These are phyloP conservation scores for Spialia ferax DNA, from an alignment of 2,888 invertebrate species.

Conservation along the genomic window DNA sequence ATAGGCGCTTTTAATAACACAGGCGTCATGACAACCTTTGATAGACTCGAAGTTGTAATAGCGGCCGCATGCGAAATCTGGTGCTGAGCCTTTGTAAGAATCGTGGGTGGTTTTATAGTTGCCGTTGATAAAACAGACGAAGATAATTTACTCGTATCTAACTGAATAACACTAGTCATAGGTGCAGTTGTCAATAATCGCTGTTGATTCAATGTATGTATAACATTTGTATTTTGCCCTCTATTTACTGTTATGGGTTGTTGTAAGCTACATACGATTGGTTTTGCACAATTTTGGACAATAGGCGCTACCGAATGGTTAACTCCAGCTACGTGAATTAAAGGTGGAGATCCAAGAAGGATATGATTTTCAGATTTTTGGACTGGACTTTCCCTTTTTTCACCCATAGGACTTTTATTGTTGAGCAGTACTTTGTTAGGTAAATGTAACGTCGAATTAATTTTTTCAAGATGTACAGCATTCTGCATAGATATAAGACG, in stretches of 20 bases:
- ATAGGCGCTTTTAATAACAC: conserved; percentile 67
- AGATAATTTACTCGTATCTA: conserved; percentile 68
- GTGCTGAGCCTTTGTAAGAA: conserved; percentile 66
- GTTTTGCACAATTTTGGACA: conserved; percentile 69
- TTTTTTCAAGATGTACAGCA: conserved; percentile 67
- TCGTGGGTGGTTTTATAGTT: conserved; percentile 66
- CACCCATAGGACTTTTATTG: conserved; percentile 63
- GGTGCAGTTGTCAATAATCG: conserved; percentile 67
- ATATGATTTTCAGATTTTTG: conserved; percentile 67
- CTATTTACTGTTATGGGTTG: conserved; percentile 63
- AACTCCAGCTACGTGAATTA: conserved; percentile 72
- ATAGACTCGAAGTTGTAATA: conserved; percentile 62
- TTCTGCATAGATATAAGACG: conserved; percentile 79
- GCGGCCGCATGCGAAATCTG: conserved; percentile 57
- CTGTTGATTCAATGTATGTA: conserved; percentile 72
- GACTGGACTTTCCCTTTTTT: conserved; percentile 68
- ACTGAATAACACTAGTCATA: conserved; percentile 67
- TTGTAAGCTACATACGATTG: conserved; percentile 65
- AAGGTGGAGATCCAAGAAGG: conserved; percentile 61
- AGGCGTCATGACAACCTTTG: conserved; percentile 73
- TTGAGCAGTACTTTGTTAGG: conserved; percentile 74
- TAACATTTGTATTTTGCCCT: conserved; percentile 71
- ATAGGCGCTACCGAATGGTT: conserved; percentile 66
- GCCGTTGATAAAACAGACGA: conserved; percentile 75
- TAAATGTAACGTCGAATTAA: conserved; percentile 68